Conservation (phyloP, 2,113 vertebrate genomes). For the Cathartes aura region DNA sequence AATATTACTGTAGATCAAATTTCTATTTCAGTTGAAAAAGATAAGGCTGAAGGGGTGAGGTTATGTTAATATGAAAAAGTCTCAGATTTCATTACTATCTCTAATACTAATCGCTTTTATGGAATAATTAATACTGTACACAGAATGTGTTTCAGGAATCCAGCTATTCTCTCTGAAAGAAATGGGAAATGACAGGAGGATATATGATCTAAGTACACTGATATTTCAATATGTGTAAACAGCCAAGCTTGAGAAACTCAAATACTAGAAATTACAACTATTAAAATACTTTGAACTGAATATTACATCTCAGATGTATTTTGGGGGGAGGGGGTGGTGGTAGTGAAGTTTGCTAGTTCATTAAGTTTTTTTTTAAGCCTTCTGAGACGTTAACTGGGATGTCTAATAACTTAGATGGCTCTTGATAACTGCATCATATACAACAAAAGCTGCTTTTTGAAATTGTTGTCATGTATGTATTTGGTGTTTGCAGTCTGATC, state of each 20-base stretch:
- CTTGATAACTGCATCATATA: background rate
- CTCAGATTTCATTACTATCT: background rate
- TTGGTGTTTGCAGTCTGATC: background rate
- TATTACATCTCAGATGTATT: background rate
- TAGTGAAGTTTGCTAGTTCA: background rate
- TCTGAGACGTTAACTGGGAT: background rate
- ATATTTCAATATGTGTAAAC: background rate
- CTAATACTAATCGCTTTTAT: background rate
- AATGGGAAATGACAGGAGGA: background rate
- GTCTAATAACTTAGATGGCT: background rate
- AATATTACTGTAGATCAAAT: background rate
- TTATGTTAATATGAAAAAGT: background rate
- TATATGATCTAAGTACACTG: background rate
- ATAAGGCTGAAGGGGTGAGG: background rate
- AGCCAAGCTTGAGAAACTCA: background rate
- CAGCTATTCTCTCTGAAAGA: background rate
- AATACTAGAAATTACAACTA: background rate
- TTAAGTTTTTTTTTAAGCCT: background rate
- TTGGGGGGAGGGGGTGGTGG: accelerated
- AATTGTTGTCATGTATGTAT: background rate
- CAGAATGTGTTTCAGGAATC: background rate
- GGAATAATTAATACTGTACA: background rate
- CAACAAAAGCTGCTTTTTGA: background rate
- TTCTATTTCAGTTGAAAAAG: background rate
- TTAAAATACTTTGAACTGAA: background rate